Evolutionary conservation across 2,888 invertebrate genomes (phyloP).

Genomic region (Pecten maximus): DNA sequence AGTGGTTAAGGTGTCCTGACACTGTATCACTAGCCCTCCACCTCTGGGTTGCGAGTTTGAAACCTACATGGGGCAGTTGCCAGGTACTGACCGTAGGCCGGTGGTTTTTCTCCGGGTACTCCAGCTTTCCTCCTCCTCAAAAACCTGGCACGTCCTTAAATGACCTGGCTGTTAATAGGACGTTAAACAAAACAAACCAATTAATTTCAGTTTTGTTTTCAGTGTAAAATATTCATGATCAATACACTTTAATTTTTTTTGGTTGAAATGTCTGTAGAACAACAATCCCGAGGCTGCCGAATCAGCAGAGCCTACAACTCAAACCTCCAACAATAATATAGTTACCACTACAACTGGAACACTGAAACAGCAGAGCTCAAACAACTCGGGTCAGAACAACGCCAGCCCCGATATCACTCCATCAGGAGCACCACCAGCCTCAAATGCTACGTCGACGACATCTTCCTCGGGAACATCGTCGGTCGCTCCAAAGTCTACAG

Average conservation of each 20-base stretch:
- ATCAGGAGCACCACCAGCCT: background rate
- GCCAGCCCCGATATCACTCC: background rate
- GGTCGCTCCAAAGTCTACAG: no score
- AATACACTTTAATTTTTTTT: background rate
- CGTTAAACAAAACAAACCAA: no score
- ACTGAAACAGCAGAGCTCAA: background rate
- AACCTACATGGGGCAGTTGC: no score
- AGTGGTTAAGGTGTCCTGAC: no score
- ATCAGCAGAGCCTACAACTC: background rate
- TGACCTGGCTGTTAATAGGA: no score
- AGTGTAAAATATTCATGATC: background rate
- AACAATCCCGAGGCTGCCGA: background rate
- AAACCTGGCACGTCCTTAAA: no score
- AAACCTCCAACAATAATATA: background rate
- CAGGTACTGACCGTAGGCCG: no score
- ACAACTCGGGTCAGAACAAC: background rate
- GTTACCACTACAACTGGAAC: background rate
- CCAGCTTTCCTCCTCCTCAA: no score
- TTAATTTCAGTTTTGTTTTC: no score
- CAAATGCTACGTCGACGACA: background rate
- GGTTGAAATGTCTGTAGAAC: background rate
- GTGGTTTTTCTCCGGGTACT: no score
- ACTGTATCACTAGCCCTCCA: no score
- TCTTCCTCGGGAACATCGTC: background rate
- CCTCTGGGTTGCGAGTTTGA: no score